Base-by-base conservation (phyloP, 2,888 invertebrate species). In the Aporophyla lueneburgensis region DNA sequence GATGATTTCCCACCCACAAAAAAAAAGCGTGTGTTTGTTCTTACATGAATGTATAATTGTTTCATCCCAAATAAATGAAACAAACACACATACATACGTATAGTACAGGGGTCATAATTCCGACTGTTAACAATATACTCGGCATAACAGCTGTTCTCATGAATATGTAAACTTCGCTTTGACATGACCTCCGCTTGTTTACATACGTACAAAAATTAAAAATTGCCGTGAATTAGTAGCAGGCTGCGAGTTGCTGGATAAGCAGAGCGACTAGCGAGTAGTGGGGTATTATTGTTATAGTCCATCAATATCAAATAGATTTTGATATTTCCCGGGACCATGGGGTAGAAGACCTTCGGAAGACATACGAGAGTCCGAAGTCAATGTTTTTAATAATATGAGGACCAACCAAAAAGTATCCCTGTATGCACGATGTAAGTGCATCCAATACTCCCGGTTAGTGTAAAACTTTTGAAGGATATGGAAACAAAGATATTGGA, bases 131-230 rank as follows among this genome's bases (percentile, higher is more conserved):
- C 71, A 86, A 83, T 86, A 63, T 69, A 73, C 21, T 59, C 54
- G 0, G 27, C 33, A 66, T 69, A 71, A 74, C 71, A 71, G 54
- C 54, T 33, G 40, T 19, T 7, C 66, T 83, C 79, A 86, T 83
- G 79, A 83, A 83, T 83, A 86, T 74, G 56, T 78, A 83, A 83
- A 40, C 59, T n/a, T 49, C 70, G 12, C 65, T 72, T 67, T 83
- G 84, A 86, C 62, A 86, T 51, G 24, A 46, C 49, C 77, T 62
- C 43, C 51, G 12, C 46, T 33, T 66, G 84, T 78, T 86, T 71
- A 61, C 54, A 76, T 51, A 73, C 53, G 58, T 5, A 62, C 63
- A 74, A 65, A 59, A 72, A 74, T 69, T 12, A 54, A 79, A 81
- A 83, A 86, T 67, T 67, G 33, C 67, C 59, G 68, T 19, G 27